Evolutionary conservation across 2,113 vertebrate genomes (phyloP).

Genomic region (Lontra canadensis): DNA sequence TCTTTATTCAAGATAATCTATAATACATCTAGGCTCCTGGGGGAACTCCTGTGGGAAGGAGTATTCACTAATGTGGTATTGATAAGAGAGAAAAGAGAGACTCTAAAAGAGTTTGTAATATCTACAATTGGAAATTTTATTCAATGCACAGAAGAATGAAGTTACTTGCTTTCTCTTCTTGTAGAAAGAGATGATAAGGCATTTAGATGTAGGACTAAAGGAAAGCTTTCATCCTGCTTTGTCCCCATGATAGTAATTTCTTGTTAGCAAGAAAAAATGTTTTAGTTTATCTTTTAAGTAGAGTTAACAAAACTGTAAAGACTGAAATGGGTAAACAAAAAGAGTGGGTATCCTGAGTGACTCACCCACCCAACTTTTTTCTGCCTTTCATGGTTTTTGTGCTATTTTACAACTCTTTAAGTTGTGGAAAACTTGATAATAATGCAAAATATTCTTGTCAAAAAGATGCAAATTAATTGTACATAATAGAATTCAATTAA

Average conservation of each 20-base stretch:
- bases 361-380: not conserved
- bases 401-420: not conserved
- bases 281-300: not conserved
- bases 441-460: not conserved
- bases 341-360: not conserved
- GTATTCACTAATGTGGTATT: not conserved
- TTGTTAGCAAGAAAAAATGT: not conserved
- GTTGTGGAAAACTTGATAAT: not conserved
- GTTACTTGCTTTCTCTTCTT: not conserved
- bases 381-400: not conserved
- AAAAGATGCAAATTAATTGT: slow-evolving; percentile 1
- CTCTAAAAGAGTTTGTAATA: not conserved
- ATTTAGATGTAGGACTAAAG: not conserved
- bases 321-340: not conserved
- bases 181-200: not conserved
- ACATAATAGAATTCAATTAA: not conserved
- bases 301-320: not conserved
- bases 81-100: not conserved
- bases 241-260: not conserved
- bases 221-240: not conserved
- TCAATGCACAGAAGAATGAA: not conserved
- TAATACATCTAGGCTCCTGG: not conserved
- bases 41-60: not conserved
- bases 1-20: not conserved
- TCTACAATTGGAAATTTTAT: not conserved